These are phyloP conservation scores for Peromyscus melanophrys DNA, from an alignment of 2,797 vertebrate genomes.

Conservation along the genomic window DNA sequence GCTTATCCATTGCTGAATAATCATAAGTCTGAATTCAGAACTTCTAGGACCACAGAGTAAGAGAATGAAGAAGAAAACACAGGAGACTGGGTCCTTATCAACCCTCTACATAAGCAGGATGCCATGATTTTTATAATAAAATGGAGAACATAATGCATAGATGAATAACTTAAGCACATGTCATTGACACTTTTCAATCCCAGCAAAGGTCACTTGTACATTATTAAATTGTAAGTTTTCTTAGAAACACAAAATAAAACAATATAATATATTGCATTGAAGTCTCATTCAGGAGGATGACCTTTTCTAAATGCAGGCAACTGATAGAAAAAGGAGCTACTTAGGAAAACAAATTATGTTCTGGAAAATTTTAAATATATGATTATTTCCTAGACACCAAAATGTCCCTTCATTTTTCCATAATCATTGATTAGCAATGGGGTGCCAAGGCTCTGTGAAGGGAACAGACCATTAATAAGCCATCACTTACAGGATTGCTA, in stretches of 20 bases:
- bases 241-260: constrained; percentile 2
- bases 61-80: not conserved
- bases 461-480: not conserved
- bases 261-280: not conserved
- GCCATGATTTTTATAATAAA: constrained; percentile 5
- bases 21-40: constrained; percentile 35
- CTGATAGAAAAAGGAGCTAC: not conserved
- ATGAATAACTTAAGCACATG: not conserved
- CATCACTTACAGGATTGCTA: not conserved
- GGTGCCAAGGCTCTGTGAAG: not conserved
- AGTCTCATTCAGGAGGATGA: not conserved
- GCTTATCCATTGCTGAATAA: constrained; percentile 27
- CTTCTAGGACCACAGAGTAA: not conserved
- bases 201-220: not conserved
- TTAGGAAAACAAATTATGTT: constrained; percentile 38
- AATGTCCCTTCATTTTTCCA: constrained; percentile 4
- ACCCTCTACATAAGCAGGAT: not conserved
- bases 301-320: not conserved
- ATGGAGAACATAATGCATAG: not conserved
- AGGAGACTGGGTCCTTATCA: not conserved
- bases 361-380: constrained; percentile 22
- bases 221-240: not conserved
- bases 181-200: not conserved
- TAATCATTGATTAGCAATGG: not conserved
- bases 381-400: not conserved